Percentiles rank a stretch among this genome's conserved stretches.
Conservation (phyloP, 2,113 vertebrate genomes). For the Mobula hypostoma region DNA sequence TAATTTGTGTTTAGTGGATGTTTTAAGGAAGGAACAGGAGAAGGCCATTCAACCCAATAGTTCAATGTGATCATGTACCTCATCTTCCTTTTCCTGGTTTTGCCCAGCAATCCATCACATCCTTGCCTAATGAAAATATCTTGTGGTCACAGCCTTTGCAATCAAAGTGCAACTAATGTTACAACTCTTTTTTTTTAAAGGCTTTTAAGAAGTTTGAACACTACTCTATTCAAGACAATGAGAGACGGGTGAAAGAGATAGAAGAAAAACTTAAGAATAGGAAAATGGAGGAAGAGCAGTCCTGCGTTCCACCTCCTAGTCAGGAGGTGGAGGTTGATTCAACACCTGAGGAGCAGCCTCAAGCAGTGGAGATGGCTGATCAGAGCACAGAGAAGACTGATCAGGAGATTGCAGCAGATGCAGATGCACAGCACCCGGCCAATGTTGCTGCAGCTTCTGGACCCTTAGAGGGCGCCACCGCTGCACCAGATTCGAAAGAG, state of each 20-base stretch:
- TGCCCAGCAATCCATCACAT: too few species aligned
- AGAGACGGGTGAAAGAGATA: slow-evolving; percentile 55
- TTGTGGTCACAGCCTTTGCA: not conserved
- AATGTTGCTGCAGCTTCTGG: too few species aligned
- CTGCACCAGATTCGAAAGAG: not conserved
- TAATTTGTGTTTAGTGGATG: not conserved
- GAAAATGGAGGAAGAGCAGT: slow-evolving; percentile 51
- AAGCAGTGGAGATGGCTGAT: not conserved
- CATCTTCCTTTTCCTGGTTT: not conserved
- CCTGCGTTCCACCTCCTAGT: slow-evolving; percentile 46
- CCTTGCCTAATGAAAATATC: not conserved
- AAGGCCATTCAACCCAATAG: not conserved
- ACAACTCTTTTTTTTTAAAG: slow-evolving; percentile 47
- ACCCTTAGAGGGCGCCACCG: not conserved
- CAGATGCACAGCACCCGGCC: not conserved
- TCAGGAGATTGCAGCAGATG: not conserved
- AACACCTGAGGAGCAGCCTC: slow-evolving; percentile 34
- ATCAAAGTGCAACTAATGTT: not conserved
- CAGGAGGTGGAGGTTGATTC: slow-evolving; percentile 59
- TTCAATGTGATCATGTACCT: not conserved
- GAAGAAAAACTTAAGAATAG: slow-evolving; percentile 54
- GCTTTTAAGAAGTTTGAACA: slow-evolving; percentile 69
- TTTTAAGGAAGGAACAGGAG: not conserved
- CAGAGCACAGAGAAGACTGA: not conserved
- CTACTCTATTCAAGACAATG: slow-evolving; percentile 68